Percentiles rank a stretch among this genome's conserved stretches.
Conservation (phyloP, 2,113 vertebrate species). For the Lophura nycthemera region DNA sequence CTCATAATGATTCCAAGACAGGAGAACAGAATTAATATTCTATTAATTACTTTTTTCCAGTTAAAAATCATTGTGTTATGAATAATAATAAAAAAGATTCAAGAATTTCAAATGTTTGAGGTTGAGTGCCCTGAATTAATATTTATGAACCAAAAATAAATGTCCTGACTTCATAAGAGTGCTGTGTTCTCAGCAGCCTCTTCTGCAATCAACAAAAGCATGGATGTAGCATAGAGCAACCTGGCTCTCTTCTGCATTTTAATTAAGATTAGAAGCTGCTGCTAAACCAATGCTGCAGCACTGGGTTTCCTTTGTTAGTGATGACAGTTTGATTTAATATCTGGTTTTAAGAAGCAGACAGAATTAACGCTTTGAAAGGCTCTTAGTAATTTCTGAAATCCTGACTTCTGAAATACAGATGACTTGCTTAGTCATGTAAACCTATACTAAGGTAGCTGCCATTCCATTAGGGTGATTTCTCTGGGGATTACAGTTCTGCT, state of each 20-base stretch:
- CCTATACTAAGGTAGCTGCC: background rate
- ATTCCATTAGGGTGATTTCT: background rate
- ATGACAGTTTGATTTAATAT: background rate
- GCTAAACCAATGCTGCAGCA: background rate
- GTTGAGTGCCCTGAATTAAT: conserved; percentile 28
- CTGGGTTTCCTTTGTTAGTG: background rate
- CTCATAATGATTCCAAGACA: background rate
- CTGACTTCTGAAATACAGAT: background rate
- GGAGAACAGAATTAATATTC: conserved; percentile 19
- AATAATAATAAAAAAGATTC: conserved; percentile 7
- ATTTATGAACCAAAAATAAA: conserved; percentile 19
- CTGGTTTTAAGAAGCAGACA: background rate
- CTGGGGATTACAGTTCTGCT: background rate
- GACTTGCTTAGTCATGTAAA: background rate
- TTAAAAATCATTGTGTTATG: conserved; percentile 25
- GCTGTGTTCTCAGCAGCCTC: background rate
- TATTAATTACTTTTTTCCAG: conserved; percentile 20
- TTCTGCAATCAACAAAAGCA: background rate
- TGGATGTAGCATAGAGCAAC: background rate
- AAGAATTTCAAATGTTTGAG: conserved; percentile 10
- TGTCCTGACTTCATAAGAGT: background rate
- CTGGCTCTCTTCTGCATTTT: background rate
- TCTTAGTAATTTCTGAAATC: background rate
- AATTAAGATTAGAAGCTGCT: background rate
- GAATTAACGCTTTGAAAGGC: background rate